Evolutionary conservation across 64 coral and sea anemone genomes (phyloP), one percentile per base, ranked within the genome.

Genomic region (Montipora cactus): DNA sequence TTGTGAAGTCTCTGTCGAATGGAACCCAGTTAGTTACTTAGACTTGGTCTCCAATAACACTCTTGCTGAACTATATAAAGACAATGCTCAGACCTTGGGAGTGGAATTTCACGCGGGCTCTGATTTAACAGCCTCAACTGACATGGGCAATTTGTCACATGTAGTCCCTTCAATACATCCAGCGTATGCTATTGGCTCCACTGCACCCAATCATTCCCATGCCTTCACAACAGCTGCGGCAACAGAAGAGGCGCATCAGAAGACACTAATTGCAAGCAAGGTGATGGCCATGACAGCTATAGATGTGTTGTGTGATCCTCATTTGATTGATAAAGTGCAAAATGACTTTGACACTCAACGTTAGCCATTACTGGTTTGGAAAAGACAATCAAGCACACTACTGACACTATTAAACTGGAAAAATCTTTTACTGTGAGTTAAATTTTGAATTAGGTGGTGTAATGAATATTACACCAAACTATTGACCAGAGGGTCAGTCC

Each of bases 61-160:
- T 21, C 74, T 98, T 15, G 96, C 83, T 88, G 71, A 89, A 49
- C 57, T 95, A 8, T 98, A 98, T 48, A 91, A 93, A 81, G 69
- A 75, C 47, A 89, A 90, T 89, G 94, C 94, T 2, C 87, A 98
- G 22, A 66, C 81, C 18, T 72, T 98, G 8, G 94, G 96, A 48
- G 70, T 98, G 52, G 7, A 90, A 53, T 98, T 98, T 89, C 91
- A 87, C 51, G 37, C 37, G 37, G 71, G 59, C 20, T 76, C 84
- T 71, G 70, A 80, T 47, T 58, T 95, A 14, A 68, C 78, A 66
- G 96, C 94, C 3, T 95, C 96, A 81, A 98, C 87, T 89, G 94
- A 91, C 64, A 93, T 93, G 91, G 94, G 90, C 15, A 98, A 98
- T 89, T 93, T 98, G 6, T 98, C 96, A 2, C 23, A 92, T 76